These are phyloP conservation scores for Strigamia crassipes DNA, from an alignment of 2,888 invertebrate genomes.

Conservation along the genomic window DNA sequence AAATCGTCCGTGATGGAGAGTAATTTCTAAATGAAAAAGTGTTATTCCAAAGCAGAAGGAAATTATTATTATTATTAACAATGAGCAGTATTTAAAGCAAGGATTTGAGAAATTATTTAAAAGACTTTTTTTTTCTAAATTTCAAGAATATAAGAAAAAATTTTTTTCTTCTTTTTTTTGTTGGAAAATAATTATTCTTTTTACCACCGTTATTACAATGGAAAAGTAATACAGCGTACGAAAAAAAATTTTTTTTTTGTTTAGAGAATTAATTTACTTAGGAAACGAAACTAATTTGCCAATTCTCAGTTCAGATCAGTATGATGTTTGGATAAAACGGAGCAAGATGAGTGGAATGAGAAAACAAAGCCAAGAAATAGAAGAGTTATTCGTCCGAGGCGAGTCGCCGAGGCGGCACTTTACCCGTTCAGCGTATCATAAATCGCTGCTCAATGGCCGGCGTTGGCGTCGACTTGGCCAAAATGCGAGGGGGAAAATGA, in stretches of 20 bases:
- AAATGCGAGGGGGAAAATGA: conserved; percentile 33
- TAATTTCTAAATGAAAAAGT: too few relatives aligned
- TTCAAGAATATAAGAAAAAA: too few relatives aligned
- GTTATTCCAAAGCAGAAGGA: too few relatives aligned
- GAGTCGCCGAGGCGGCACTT: conserved; percentile 39
- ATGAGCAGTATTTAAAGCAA: too few relatives aligned
- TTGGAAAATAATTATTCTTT: too few relatives aligned
- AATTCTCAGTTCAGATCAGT: conserved; percentile 7
- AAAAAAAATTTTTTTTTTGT: neutral
- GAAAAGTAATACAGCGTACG: neutral
- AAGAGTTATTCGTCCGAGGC: conserved; percentile 37
- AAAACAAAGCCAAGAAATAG: conserved; percentile 38
- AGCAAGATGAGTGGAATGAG: conserved; percentile 35
- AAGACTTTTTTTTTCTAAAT: too few relatives aligned
- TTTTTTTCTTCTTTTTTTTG: too few relatives aligned
- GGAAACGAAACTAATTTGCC: conserved; percentile 9
- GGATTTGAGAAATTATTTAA: too few relatives aligned
- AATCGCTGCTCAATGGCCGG: conserved; percentile 5
- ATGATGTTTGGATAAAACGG: neutral
- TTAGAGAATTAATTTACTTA: neutral
- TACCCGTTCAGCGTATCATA: conserved; percentile 34
- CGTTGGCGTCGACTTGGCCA: conserved; percentile 36
- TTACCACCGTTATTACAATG: too few relatives aligned
- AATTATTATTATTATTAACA: too few relatives aligned
- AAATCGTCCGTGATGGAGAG: neutral